Percentiles rank a stretch among this genome's conserved stretches.
These are phyloP conservation scores for Acropora tenuis DNA, from an alignment of 64 coral and sea anemone genomes.

Conservation along the genomic window DNA sequence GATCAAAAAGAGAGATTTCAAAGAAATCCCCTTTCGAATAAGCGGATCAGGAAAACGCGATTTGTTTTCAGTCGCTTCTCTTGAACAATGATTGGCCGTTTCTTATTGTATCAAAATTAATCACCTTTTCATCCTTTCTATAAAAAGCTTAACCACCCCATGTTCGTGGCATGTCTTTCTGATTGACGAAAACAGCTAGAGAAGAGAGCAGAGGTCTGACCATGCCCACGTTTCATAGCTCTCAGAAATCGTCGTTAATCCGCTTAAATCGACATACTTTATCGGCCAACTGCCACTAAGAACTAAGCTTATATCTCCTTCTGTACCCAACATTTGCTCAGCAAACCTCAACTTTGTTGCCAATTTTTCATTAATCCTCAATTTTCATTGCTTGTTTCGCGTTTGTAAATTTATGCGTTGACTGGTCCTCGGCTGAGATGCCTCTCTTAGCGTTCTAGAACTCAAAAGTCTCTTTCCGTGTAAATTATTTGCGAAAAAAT, in stretches of 20 bases:
- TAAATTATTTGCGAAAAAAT: background rate
- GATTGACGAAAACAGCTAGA: background rate
- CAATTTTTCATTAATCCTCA: too few species aligned
- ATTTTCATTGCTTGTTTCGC: too few species aligned
- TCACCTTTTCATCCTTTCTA: background rate
- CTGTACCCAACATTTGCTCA: background rate
- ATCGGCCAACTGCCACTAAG: background rate
- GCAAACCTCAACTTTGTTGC: too few species aligned
- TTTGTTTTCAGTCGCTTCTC: background rate
- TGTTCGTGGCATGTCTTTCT: background rate
- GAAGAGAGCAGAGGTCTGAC: too few species aligned
- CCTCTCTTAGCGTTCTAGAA: too few species aligned
- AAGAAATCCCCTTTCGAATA: background rate
- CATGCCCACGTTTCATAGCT: too few species aligned
- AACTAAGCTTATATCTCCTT: background rate
- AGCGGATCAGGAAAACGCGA: slow-evolving; percentile 6
- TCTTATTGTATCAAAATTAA: background rate
- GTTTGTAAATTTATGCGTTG: too few species aligned
- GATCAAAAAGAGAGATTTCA: too few species aligned
- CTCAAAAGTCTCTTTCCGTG: too few species aligned
- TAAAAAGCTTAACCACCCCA: slow-evolving; percentile 16
- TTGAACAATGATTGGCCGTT: background rate
- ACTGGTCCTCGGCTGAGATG: too few species aligned
- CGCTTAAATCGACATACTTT: background rate
- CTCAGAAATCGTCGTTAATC: background rate